Conservation (phyloP, 2,797 vertebrate species). For the Ctenosaura bakeri region DNA sequence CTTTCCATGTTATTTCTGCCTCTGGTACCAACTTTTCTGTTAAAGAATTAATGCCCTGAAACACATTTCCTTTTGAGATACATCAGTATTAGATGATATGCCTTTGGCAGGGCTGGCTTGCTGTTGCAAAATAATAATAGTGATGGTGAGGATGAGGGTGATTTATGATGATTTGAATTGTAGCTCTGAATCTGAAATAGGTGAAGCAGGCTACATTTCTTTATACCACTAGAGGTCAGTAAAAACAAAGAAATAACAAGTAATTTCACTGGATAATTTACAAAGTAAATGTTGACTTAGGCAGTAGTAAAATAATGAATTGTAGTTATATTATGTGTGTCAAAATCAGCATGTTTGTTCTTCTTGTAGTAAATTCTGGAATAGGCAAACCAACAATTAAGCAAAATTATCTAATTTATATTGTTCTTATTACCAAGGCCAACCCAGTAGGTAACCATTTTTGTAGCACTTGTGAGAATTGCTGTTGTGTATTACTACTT, state of each 20-base stretch:
- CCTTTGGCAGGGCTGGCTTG: too few relatives aligned
- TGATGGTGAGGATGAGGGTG: too few relatives aligned
- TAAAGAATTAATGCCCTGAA: too few relatives aligned
- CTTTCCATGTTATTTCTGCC: too few relatives aligned
- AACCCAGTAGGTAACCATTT: not conserved
- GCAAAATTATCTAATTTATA: not conserved
- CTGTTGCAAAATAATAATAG: too few relatives aligned
- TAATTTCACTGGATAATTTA: not conserved
- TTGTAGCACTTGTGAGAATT: not conserved
- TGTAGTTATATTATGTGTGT: not conserved
- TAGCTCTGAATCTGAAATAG: not conserved
- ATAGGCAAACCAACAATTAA: not conserved
- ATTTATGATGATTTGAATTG: not conserved
- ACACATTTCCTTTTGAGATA: too few relatives aligned
- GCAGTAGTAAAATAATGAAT: not conserved
- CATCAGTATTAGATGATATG: too few relatives aligned
- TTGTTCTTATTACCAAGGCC: not conserved
- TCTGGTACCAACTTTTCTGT: too few relatives aligned
- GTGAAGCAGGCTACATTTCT: not conserved
- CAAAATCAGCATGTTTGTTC: not conserved
- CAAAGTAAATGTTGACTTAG: not conserved
- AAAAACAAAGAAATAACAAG: constrained; percentile 45
- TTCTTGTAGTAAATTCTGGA: not conserved
- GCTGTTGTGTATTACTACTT: not conserved
- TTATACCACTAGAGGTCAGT: constrained; percentile 64